phyloP scores from a whole-genome alignment of 2,113 vertebrate genomes.

The Philantomba maxwellii region DNA sequence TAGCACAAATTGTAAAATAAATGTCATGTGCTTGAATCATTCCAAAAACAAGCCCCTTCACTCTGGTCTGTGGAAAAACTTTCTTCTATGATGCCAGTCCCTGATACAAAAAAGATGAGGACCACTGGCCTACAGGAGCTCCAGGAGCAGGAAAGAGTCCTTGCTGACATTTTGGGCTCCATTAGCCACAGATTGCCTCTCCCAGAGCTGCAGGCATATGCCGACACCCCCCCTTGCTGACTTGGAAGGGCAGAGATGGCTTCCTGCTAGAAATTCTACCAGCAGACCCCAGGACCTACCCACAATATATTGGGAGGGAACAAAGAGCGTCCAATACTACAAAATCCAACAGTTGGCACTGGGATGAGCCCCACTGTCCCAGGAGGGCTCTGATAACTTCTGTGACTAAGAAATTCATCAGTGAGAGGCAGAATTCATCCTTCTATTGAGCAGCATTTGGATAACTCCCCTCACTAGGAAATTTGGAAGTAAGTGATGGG shows the following conservation, averaged over 20 bases:
- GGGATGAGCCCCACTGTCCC: not conserved
- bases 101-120: not conserved
- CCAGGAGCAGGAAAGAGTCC: not conserved
- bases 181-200: accelerated
- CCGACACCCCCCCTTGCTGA: no score
- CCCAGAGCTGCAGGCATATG: not conserved
- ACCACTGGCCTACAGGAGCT: not conserved
- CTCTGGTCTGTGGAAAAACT: not conserved
- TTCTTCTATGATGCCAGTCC: not conserved
- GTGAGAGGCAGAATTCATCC: not conserved
- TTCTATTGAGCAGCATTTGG: not conserved
- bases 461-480: not conserved
- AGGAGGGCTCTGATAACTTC: not conserved
- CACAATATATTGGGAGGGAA: not conserved
- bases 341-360: not conserved
- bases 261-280: not conserved
- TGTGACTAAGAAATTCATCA: not conserved
- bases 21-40: not conserved
- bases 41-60: not conserved
- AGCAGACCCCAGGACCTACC: not conserved
- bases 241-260: not conserved
- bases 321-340: accelerated
- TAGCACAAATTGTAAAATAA: not conserved
- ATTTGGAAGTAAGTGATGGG: not conserved
- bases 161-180: not conserved